These are phyloP conservation scores for Hoplostethus atlanticus DNA, from an alignment of 2,797 vertebrate species.

Conservation along the genomic window DNA sequence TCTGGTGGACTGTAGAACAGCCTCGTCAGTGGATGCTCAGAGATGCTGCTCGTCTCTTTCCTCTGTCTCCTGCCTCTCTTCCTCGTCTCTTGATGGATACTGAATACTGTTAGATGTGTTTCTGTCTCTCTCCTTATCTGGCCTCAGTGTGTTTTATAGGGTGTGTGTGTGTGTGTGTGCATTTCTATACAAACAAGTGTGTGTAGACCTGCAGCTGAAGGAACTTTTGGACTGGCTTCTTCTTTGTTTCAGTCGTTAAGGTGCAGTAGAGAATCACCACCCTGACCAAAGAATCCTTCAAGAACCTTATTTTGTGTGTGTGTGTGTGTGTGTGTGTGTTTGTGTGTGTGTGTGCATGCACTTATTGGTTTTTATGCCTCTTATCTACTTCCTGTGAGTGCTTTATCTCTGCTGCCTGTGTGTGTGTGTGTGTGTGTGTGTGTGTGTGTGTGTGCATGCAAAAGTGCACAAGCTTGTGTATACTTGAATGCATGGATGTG, in stretches of 20 bases:
- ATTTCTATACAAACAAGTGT: too few relatives aligned
- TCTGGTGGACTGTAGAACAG: slow-evolving; percentile 6
- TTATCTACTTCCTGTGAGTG: too few relatives aligned
- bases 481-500: too few relatives aligned
- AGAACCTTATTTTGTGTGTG: not conserved
- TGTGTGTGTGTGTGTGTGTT: not conserved
- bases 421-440: not conserved
- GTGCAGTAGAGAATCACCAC: too few relatives aligned
- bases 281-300: too few relatives aligned
- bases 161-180: not conserved
- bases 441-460: not conserved
- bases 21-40: slow-evolving; percentile 38
- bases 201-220: too few relatives aligned
- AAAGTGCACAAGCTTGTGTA: too few relatives aligned
- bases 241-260: too few relatives aligned
- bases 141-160: not conserved
- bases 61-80: slow-evolving; percentile 9
- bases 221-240: too few relatives aligned
- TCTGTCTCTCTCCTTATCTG: slow-evolving; percentile 24
- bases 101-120: slow-evolving; percentile 27
- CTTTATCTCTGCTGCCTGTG: not conserved
- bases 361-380: not conserved
- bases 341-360: not conserved
- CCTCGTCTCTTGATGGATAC: slow-evolving; percentile 47
- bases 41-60: slow-evolving; percentile 9